Conservation (phyloP, 2,113 vertebrate species). For the Otolemur garnettii region DNA sequence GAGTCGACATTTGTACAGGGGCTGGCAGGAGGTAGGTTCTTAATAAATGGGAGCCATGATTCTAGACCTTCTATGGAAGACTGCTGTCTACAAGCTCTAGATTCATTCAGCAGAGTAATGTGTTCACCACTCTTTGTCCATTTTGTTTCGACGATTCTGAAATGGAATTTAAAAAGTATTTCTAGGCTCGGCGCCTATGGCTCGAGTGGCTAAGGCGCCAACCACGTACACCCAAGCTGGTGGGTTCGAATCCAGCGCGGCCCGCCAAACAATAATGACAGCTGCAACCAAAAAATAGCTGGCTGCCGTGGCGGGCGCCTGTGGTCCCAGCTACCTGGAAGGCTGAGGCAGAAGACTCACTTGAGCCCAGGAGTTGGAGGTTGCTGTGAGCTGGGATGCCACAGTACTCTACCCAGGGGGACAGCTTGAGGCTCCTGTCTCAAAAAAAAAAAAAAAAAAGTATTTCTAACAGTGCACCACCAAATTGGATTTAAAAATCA, state of each 20-base stretch:
- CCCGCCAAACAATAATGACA: too few species aligned
- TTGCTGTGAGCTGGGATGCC: too few species aligned
- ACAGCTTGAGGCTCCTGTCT: too few species aligned
- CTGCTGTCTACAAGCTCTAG: neutral
- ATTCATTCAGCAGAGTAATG: neutral
- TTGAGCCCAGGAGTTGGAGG: too few species aligned
- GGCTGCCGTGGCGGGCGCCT: too few species aligned
- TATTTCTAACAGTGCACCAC: neutral
- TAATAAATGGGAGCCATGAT: neutral
- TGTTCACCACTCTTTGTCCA: neutral
- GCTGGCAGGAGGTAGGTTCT: neutral
- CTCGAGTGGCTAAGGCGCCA: too few species aligned
- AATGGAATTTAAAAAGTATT: neutral
- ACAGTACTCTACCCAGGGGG: too few species aligned
- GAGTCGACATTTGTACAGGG: neutral
- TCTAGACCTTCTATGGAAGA: neutral
- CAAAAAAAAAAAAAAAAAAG: neutral
- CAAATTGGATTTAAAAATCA: constrained; percentile 10
- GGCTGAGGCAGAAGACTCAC: too few species aligned
- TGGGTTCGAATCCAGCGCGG: too few species aligned
- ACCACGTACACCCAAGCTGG: too few species aligned
- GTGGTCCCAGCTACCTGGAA: too few species aligned
- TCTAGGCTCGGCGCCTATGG: neutral
- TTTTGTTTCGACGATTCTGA: neutral
- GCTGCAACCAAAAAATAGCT: too few species aligned